A percentile compares a stretch with the other conserved stretches of the same genome.
Conservation (phyloP, 2,113 vertebrate species). For the Coptodon rendalli region DNA sequence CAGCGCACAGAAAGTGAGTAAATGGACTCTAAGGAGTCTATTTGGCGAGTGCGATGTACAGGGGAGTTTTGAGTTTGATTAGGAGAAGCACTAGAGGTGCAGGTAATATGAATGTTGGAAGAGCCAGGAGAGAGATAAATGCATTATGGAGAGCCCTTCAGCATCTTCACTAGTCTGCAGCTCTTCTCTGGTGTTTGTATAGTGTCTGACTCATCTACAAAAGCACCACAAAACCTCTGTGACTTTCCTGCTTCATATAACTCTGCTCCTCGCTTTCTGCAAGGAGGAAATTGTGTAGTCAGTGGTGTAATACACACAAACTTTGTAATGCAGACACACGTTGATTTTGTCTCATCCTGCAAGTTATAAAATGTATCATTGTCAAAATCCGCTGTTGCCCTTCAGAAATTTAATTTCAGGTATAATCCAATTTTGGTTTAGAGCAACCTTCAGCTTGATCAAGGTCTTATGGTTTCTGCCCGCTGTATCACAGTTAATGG, state of each 20-base stretch:
- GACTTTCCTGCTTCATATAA: not conserved
- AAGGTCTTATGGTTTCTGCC: not conserved
- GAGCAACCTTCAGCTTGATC: not conserved
- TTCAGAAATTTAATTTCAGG: not conserved
- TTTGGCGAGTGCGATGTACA: not conserved
- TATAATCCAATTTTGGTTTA: not conserved
- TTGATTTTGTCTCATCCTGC: not conserved
- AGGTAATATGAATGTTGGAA: not conserved
- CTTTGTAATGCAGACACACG: not conserved
- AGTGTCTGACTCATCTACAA: not conserved
- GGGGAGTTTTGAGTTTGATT: not conserved
- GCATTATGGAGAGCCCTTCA: not conserved
- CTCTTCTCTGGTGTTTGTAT: not conserved
- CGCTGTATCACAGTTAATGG: not conserved
- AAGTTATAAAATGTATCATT: not conserved
- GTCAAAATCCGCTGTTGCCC: not conserved
- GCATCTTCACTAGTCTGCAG: not conserved
- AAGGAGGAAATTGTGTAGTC: not conserved
- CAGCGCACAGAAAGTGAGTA: not conserved
- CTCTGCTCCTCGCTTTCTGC: not conserved
- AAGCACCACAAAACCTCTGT: not conserved
- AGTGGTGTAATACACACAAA: not conserved
- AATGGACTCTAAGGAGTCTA: not conserved
- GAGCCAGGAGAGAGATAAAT: not conserved
- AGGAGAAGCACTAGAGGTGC: not conserved